Percentiles rank a stretch among this genome's conserved stretches.
phyloP scores from a whole-genome alignment of 2,888 invertebrate species.

The Chesias legatella region DNA sequence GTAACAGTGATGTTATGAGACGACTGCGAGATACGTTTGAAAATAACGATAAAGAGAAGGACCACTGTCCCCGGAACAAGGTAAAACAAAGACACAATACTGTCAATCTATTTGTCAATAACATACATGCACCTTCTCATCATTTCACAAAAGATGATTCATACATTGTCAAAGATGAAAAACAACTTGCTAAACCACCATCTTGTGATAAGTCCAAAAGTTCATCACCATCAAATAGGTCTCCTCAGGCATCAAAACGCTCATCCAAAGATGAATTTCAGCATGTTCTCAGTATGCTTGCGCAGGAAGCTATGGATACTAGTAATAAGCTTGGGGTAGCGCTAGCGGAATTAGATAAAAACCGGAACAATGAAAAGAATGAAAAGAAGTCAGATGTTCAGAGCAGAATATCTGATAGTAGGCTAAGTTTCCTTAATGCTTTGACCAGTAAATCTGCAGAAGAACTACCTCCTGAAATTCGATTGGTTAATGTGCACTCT shows the following conservation, averaged over 20 bases:
- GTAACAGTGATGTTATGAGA: slow-evolving; percentile 80
- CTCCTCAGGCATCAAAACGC: slow-evolving; percentile 74
- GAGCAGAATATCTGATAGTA: slow-evolving; percentile 72
- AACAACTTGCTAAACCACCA: slow-evolving; percentile 71
- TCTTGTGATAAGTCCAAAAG: slow-evolving; percentile 77
- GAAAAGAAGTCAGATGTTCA: slow-evolving; percentile 68
- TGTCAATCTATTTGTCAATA: slow-evolving; percentile 73
- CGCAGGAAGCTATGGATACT: slow-evolving; percentile 87
- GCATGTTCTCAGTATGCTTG: slow-evolving; percentile 86
- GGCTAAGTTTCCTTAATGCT: slow-evolving; percentile 71
- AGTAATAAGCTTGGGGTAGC: slow-evolving; percentile 86
- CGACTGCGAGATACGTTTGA: slow-evolving; percentile 70
- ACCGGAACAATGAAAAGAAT: slow-evolving; percentile 63
- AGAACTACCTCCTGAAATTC: slow-evolving; percentile 45
- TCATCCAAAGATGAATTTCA: slow-evolving; percentile 81
- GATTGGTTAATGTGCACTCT: slow-evolving; percentile 47
- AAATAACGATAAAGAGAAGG: slow-evolving; percentile 67
- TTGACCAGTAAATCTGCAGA: slow-evolving; percentile 57
- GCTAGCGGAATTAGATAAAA: slow-evolving; percentile 79
- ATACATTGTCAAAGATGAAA: slow-evolving; percentile 74
- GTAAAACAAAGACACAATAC: slow-evolving; percentile 78
- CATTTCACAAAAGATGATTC: slow-evolving; percentile 77
- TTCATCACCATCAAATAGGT: slow-evolving; percentile 79
- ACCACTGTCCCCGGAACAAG: slow-evolving; percentile 71
- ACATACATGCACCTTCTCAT: slow-evolving; percentile 65